Base-by-base conservation (phyloP, 2,113 vertebrate species). In the Isichthys henryi region DNA sequence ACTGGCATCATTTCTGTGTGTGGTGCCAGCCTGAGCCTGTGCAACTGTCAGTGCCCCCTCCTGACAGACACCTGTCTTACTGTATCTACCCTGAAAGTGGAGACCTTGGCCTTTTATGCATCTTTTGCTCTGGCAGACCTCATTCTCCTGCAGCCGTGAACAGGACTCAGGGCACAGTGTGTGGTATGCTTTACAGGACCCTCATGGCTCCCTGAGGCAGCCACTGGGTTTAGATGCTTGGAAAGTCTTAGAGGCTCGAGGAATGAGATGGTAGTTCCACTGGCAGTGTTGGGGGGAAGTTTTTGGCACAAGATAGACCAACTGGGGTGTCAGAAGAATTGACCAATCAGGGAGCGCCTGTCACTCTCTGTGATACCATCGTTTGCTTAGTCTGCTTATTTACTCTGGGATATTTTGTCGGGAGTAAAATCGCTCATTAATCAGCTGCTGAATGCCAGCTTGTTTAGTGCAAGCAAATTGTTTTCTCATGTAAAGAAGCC, bases 31-130 rank as follows among this genome's bases (percentile, higher is more conserved):
- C 46, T 31, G 85, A 31, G 21, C 45, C 27, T 31, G 27, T 86
- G 85, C 48, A 10, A n/a, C n/a, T 35, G 46, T 86, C 82, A 84
- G 82, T 84, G 21, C 82, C 82, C 82, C 82, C 82, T 84, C 35
- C 43, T 46, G 35, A 9, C 82, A 46, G 82, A 84, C 82, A 84
- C 82, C 82, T 84, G 82, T 84, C 82, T 84, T 84, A 84, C 82
- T 46, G 82, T 48, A 84, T 84, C 43, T 48, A 39, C 82, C 17
- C 23, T 84, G 45, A 48, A 84, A 84, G 82, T 84, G 82, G 39
- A 84, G 82, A 48, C 82, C 49, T 21, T 87, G 52, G 48, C 86
- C 31, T 56, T 87, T 35, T 58, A 87, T 31, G 86, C 86, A 58
- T 52, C 52, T 23, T 39, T 88, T 88, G 58, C 82, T 49, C 27